Evolutionary conservation across 2,797 vertebrate genomes (phyloP), one percentile per base, ranked within the genome.

Genomic region (Phataginus tricuspis): DNA sequence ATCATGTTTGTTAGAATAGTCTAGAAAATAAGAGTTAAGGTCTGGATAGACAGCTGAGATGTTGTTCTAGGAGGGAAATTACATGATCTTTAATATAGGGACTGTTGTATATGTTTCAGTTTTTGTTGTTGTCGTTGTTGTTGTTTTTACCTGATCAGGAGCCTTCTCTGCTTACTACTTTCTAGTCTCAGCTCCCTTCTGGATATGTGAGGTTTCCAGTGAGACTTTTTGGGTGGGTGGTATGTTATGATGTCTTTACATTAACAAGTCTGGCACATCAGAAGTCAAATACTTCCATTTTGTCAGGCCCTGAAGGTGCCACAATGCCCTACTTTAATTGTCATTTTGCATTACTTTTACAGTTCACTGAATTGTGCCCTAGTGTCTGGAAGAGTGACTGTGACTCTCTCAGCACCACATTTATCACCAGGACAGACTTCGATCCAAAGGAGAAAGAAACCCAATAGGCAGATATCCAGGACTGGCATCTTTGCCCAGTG

Each of bases 331-430:
- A 96, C 80, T 96, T 98, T 94, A 90, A 94, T 82, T 96, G 95
- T 95, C 92, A 96, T 96, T 97, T 96, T 97, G 92, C 85, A 96
- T 97, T 95, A 95, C 92, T 97, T 97, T 95, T 95, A 93, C 72
- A 96, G 95, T 90, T 97, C 94, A 96, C 61, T 96, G 94, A 96
- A 71, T 96, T 86, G n/a, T 97, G 61, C 90, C 94, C 87, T 95
- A 37, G 39, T 96, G 42, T 93, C 96, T 96, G 68, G 25, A 96
- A 91, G 87, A 96, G 80, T 87, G 80, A 97, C 71, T 93, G 64
- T 66, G 63, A 86, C 69, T 96, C 69, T 89, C 84, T 94, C 77
- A 90, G 87, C 31, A 82, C 66, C 61, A 82, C 63, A 96, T 95
- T 96, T 93, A 91, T 96, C 95, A 95, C 79, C 90, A 92, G 84